These are phyloP conservation scores for Ctenopoma multispine DNA, from an alignment of 2,797 vertebrate genomes.

Conservation along the genomic window DNA sequence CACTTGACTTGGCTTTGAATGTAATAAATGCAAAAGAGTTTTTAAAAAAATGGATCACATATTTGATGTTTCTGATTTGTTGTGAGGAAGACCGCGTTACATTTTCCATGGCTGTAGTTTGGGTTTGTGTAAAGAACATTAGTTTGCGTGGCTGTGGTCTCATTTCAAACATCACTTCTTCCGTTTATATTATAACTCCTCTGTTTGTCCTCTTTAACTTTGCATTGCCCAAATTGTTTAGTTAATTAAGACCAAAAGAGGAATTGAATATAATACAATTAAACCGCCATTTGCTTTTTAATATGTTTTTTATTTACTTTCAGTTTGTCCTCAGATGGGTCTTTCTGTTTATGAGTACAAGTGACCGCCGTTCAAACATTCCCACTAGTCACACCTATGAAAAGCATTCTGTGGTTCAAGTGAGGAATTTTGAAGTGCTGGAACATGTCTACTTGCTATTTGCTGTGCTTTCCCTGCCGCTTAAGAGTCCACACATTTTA, in stretches of 20 bases:
- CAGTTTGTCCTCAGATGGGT: constrained; percentile 7
- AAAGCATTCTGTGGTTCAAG: constrained; percentile 65
- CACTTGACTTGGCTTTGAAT: neutral
- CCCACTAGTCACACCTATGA: constrained; percentile 67
- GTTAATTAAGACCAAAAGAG: constrained; percentile 26
- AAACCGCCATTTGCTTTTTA: constrained; percentile 5
- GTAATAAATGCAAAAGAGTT: neutral
- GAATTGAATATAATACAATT: neutral
- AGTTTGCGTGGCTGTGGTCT: constrained; percentile 7
- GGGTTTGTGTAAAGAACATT: constrained; percentile 12
- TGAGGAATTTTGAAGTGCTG: constrained; percentile 68
- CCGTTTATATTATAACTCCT: constrained; percentile 6
- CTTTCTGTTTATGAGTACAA: constrained; percentile 38
- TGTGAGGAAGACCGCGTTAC: neutral
- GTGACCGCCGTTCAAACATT: constrained; percentile 55
- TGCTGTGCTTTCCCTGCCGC: constrained; percentile 49
- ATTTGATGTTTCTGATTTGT: neutral
- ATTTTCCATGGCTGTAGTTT: neutral
- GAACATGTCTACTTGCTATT: constrained; percentile 69
- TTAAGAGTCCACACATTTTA: constrained; percentile 68
- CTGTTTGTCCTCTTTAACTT: constrained; percentile 6
- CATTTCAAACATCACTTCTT: neutral
- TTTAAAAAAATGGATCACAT: neutral
- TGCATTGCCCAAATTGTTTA: constrained; percentile 2
- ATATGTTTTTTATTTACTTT: constrained; percentile 12